A percentile compares a stretch with the other conserved stretches of the same genome.
Evolutionary conservation across 2,888 invertebrate species (phyloP).

Genomic region (Caenorhabditis zanzibari): DNA sequence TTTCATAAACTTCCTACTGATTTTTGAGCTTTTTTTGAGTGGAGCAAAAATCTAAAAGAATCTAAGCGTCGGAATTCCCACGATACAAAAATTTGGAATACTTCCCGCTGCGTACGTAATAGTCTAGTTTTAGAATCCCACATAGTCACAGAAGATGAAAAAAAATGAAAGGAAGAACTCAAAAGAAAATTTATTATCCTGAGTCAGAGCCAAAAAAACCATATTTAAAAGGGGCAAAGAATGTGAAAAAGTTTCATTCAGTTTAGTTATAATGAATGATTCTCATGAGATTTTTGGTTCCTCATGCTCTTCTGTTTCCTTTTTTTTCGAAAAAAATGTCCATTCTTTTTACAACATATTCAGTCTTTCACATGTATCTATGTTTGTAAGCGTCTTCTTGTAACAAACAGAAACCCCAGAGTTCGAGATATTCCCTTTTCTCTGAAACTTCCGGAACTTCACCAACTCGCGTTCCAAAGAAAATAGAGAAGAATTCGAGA

Average conservation of each 20-base stretch:
- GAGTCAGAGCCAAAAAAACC: slow-evolving; percentile 16
- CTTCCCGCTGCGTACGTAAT: slow-evolving; percentile 36
- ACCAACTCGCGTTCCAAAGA: slow-evolving; percentile 10
- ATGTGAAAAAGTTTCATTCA: slow-evolving; percentile 23
- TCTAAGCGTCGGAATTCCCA: slow-evolving; percentile 28
- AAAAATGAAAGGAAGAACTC: neutral
- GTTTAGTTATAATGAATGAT: slow-evolving; percentile 55
- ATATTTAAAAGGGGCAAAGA: slow-evolving; percentile 11
- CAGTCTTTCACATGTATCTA: slow-evolving; percentile 8
- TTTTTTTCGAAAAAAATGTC: slow-evolving; percentile 4
- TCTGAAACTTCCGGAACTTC: slow-evolving; percentile 53
- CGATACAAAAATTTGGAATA: slow-evolving; percentile 35
- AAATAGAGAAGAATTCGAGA: slow-evolving; percentile 15
- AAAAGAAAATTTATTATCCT: neutral
- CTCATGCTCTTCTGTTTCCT: slow-evolving; percentile 29
- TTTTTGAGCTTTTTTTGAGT: slow-evolving; percentile 18
- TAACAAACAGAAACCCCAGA: slow-evolving; percentile 26
- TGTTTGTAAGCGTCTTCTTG: slow-evolving; percentile 20
- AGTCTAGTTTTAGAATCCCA: slow-evolving; percentile 26
- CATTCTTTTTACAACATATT: slow-evolving; percentile 39
- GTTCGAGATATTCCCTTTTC: slow-evolving; percentile 26
- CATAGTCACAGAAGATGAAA: neutral
- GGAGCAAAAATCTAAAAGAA: neutral
- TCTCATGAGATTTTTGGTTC: slow-evolving; percentile 60
- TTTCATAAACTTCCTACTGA: neutral